Conservation (phyloP, 2,888 invertebrate genomes). For the Exephanes ischioxanthus region DNA sequence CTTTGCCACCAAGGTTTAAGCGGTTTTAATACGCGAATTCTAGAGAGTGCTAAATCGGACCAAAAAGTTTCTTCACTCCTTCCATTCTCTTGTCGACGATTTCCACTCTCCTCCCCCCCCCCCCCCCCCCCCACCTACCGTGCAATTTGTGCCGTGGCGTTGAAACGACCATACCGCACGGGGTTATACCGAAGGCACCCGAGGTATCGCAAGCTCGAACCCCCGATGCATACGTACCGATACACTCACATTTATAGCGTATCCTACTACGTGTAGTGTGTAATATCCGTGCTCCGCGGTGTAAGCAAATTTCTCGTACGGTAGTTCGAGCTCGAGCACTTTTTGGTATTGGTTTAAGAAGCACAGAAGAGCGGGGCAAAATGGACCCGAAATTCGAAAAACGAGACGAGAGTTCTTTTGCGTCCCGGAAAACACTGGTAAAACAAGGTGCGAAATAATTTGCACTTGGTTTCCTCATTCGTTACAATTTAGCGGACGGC, state of each 20-base stretch:
- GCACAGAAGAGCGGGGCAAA: neutral
- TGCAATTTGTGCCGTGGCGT: slow-evolving; percentile 37
- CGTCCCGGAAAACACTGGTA: neutral
- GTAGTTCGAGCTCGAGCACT: neutral
- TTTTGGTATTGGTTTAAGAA: slow-evolving; percentile 12
- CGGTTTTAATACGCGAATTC: slow-evolving; percentile 5
- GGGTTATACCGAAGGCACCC: neutral
- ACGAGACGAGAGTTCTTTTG: neutral
- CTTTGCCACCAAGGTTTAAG: neutral
- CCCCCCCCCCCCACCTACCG: neutral
- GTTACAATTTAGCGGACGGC: no score
- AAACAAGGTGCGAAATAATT: neutral
- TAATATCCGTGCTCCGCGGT: slow-evolving; percentile 42
- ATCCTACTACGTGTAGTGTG: neutral
- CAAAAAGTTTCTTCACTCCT: slow-evolving; percentile 12
- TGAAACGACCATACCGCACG: slow-evolving; percentile 38
- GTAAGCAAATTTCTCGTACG: slow-evolving; percentile 46
- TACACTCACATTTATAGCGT: slow-evolving; percentile 8
- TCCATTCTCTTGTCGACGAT: slow-evolving; percentile 23
- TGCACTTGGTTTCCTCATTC: no score
- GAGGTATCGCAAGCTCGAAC: slow-evolving; percentile 10
- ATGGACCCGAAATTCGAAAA: neutral
- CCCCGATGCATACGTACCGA: neutral
- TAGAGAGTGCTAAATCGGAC: slow-evolving; percentile 26
- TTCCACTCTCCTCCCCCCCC: slow-evolving; percentile 7